Conservation (phyloP, 2,113 vertebrate genomes). For the Silurus asotus region DNA sequence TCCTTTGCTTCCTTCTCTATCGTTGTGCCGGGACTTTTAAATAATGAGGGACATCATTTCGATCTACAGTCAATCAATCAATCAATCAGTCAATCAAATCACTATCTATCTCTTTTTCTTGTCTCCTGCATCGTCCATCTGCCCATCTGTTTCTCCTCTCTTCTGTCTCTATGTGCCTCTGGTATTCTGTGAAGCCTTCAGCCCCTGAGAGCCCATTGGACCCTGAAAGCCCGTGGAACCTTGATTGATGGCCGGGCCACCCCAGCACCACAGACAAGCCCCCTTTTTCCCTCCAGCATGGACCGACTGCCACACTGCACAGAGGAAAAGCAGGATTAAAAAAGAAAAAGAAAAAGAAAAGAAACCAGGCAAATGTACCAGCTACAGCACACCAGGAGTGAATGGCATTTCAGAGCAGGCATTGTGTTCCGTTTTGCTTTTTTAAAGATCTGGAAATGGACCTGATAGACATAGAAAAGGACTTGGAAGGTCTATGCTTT, state of each 20-base stretch:
- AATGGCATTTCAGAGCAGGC: slow-evolving; percentile 15
- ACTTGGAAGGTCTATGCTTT: not conserved
- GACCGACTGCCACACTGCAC: slow-evolving; percentile 59
- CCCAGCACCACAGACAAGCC: slow-evolving; percentile 55
- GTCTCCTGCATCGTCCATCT: slow-evolving; percentile 69
- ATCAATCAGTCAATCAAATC: slow-evolving; percentile 47
- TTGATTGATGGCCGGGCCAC: slow-evolving; percentile 73
- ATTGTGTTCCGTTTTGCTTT: not conserved
- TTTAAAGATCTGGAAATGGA: slow-evolving; percentile 19
- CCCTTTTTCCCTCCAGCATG: slow-evolving; percentile 60
- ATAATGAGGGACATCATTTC: slow-evolving; percentile 53
- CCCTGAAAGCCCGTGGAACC: slow-evolving; percentile 74
- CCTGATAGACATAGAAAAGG: not conserved
- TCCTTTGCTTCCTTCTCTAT: slow-evolving; percentile 43
- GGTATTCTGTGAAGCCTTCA: slow-evolving; percentile 75
- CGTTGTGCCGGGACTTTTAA: slow-evolving; percentile 68
- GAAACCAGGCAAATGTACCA: slow-evolving; percentile 45
- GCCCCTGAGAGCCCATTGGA: slow-evolving; percentile 75
- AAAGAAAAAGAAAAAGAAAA: slow-evolving; percentile 53
- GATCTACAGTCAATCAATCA: slow-evolving; percentile 51
- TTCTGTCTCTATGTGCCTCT: slow-evolving; percentile 74
- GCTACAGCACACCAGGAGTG: not conserved
- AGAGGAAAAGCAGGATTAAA: slow-evolving; percentile 61
- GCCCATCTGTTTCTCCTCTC: slow-evolving; percentile 75
- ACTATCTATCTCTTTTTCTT: slow-evolving; percentile 62